These are phyloP conservation scores for Reinhardtius hippoglossoides DNA, from an alignment of 2,113 vertebrate species.

Conservation along the genomic window DNA sequence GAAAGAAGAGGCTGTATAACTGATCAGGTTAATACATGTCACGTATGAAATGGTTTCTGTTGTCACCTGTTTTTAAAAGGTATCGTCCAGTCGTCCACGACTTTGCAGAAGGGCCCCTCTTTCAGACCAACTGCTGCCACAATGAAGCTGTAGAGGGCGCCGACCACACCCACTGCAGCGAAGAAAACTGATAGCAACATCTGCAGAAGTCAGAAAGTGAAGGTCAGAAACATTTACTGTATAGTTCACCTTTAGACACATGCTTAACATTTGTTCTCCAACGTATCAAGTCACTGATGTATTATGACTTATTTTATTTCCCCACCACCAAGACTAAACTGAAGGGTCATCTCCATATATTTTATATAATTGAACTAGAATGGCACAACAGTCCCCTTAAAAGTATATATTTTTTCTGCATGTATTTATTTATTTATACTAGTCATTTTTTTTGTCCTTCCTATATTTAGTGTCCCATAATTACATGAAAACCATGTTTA, in stretches of 20 bases:
- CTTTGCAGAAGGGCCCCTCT: constrained; percentile 74
- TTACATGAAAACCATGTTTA: no score
- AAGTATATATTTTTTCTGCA: no score
- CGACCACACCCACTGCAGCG: constrained; percentile 73
- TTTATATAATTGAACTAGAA: no score
- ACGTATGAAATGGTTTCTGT: not conserved
- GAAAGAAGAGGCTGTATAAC: not conserved
- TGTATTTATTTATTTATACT: no score
- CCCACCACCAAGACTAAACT: no score
- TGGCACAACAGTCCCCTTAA: no score
- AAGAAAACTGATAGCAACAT: constrained; percentile 83
- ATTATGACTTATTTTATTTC: no score
- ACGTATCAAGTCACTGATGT: no score
- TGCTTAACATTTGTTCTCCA: not conserved
- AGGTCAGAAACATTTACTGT: constrained; percentile 7
- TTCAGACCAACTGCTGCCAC: constrained; percentile 71
- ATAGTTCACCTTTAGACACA: not conserved
- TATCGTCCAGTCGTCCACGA: rapidly evolving
- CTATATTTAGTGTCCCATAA: no score
- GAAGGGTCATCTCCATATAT: no score
- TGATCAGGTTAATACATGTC: not conserved
- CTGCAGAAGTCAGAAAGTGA: constrained; percentile 58
- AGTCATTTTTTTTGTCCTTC: no score
- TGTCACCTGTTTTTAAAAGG: constrained; percentile 72
- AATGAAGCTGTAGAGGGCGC: constrained; percentile 77